These are phyloP conservation scores for Ochlodes sylvanus DNA, from an alignment of 2,888 invertebrate genomes.

Conservation along the genomic window DNA sequence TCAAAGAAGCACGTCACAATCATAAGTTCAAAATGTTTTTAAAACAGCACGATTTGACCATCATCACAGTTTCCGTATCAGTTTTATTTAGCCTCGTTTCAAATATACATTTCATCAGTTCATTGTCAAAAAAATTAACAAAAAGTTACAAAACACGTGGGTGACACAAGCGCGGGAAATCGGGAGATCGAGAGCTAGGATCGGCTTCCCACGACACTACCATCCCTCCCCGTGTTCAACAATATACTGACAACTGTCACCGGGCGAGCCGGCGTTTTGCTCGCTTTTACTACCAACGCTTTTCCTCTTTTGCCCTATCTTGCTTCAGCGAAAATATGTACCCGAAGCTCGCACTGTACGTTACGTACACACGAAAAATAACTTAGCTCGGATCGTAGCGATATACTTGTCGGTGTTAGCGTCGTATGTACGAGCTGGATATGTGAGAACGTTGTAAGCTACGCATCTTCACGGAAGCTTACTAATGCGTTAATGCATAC, in stretches of 20 bases:
- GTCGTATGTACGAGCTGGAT: constrained; percentile 51
- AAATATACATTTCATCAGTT: constrained; percentile 44
- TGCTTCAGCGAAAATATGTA: constrained; percentile 72
- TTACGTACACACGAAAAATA: constrained; percentile 62
- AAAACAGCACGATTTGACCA: constrained; percentile 56
- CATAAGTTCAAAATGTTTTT: constrained; percentile 63
- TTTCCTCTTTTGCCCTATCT: constrained; percentile 79
- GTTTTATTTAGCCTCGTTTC: too few species aligned
- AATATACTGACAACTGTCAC: constrained; percentile 77
- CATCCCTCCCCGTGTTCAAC: constrained; percentile 69
- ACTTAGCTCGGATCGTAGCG: constrained; percentile 57
- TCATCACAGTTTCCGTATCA: neutral
- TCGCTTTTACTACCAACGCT: constrained; percentile 70
- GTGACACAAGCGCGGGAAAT: constrained; percentile 66
- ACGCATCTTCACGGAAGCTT: constrained; percentile 62
- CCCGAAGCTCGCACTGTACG: constrained; percentile 54
- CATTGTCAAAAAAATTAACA: constrained; percentile 48
- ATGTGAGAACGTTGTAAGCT: constrained; percentile 45
- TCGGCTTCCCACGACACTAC: constrained; percentile 63
- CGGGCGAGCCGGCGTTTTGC: constrained; percentile 66
- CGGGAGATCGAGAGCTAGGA: constrained; percentile 68
- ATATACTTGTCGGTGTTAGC: constrained; percentile 53
- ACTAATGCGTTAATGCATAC: constrained; percentile 68
- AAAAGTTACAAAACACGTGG: constrained; percentile 64
- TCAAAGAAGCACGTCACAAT: constrained; percentile 66